Percentiles rank a stretch among this genome's conserved stretches.
Conservation (phyloP, 2,113 vertebrate species). For the Alces alces region DNA sequence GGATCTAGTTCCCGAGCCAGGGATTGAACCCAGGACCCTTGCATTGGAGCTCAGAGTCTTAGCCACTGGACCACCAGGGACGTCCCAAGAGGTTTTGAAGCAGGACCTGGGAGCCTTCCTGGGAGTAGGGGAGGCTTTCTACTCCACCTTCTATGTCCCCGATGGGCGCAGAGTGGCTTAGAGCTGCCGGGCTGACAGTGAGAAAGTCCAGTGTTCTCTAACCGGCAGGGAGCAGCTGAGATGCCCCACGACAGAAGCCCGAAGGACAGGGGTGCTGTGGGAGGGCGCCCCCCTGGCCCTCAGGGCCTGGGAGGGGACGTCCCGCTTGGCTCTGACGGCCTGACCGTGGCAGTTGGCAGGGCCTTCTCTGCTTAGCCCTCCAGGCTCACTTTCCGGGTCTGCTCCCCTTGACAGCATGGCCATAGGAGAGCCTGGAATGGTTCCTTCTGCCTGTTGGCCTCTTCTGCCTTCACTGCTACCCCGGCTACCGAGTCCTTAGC, state of each 20-base stretch:
- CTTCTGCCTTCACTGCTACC: not conserved
- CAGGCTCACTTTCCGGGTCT: not conserved
- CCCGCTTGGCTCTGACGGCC: rapidly evolving
- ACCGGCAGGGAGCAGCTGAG: not conserved
- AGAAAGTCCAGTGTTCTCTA: not conserved
- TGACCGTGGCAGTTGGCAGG: not conserved
- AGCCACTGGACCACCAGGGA: not conserved
- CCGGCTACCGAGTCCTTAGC: not conserved
- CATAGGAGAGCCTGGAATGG: not conserved
- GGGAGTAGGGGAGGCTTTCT: no score
- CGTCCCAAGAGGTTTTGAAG: not conserved
- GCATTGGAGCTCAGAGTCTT: not conserved
- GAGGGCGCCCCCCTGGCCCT: not conserved
- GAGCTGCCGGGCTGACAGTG: not conserved
- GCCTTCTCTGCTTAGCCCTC: not conserved
- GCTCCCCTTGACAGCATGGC: not conserved
- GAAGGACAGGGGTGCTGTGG: not conserved
- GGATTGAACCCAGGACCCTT: not conserved
- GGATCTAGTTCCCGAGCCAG: not conserved
- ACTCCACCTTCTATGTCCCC: not conserved
- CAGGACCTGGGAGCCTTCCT: not conserved
- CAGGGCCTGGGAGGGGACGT: not conserved
- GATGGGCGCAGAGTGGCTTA: not conserved
- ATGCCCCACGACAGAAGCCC: not conserved
- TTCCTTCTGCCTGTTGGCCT: not conserved